Evolutionary conservation across 2,888 invertebrate genomes (phyloP).

Genomic region (Hymenopus coronatus): DNA sequence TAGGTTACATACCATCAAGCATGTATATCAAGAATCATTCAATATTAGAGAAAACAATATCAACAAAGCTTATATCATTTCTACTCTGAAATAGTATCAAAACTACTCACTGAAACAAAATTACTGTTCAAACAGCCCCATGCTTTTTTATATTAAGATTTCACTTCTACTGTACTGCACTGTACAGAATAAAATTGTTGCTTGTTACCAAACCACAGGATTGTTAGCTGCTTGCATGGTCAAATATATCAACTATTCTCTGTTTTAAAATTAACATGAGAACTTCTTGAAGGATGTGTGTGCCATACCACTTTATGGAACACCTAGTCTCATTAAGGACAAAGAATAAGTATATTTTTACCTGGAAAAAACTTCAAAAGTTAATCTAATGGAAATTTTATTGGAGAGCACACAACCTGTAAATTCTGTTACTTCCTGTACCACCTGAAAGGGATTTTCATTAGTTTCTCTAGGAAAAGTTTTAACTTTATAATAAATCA

Average conservation of each 20-base stretch:
- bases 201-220: background rate
- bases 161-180: background rate
- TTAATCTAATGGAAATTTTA: constrained; percentile 21
- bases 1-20: background rate
- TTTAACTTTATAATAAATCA: background rate
- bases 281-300: background rate
- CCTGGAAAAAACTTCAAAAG: constrained; percentile 31
- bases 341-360: constrained; percentile 24
- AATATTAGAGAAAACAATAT: background rate
- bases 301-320: constrained; percentile 35
- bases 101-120: background rate
- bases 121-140: background rate
- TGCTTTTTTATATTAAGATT: background rate
- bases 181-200: background rate
- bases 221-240: background rate
- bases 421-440: background rate
- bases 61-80: background rate
- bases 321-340: constrained; percentile 33
- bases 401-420: background rate
- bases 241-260: background rate
- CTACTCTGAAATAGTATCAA: background rate
- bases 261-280: constrained; percentile 6
- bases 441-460: constrained; percentile 22
- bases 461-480: background rate
- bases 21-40: background rate